phyloP scores from a whole-genome alignment of 2,888 invertebrate species.

The Amphipoea oculea region DNA sequence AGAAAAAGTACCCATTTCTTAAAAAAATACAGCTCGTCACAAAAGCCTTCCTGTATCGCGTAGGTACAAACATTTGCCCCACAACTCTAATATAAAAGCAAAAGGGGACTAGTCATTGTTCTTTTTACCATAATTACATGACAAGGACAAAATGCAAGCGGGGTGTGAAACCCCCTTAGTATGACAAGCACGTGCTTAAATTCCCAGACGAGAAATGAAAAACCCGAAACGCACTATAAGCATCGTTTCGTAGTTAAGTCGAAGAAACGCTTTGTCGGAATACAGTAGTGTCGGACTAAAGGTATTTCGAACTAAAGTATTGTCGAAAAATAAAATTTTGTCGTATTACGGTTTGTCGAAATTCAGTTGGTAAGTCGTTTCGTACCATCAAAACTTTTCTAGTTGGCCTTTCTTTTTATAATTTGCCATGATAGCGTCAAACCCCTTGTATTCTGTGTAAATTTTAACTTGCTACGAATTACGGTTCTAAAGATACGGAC shows the following conservation, averaged over 20 bases:
- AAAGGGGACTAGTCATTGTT: conserved; percentile 27
- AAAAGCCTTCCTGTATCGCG: conserved; percentile 7
- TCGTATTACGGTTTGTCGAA: too few species aligned
- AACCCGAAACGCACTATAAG: not conserved
- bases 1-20: too few species aligned
- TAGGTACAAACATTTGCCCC: not conserved
- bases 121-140: conserved; percentile 42
- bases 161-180: conserved; percentile 12
- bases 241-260: too few species aligned
- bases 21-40: too few species aligned
- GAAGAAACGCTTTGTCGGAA: too few species aligned
- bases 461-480: not conserved
- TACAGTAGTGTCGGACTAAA: too few species aligned
- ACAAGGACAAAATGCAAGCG: conserved; percentile 33
- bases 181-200: conserved; percentile 29
- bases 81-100: not conserved
- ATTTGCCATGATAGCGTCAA: not conserved
- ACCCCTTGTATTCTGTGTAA: too few species aligned
- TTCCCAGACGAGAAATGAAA: conserved; percentile 35
- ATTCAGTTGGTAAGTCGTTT: too few species aligned
- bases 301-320: too few species aligned
- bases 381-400: not conserved
- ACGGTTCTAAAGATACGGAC: not conserved
- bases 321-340: too few species aligned
- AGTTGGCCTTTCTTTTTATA: not conserved